These are phyloP conservation scores for Drosophila azteca DNA, from an alignment of 1,140 invertebrate species.

Conservation along the genomic window DNA sequence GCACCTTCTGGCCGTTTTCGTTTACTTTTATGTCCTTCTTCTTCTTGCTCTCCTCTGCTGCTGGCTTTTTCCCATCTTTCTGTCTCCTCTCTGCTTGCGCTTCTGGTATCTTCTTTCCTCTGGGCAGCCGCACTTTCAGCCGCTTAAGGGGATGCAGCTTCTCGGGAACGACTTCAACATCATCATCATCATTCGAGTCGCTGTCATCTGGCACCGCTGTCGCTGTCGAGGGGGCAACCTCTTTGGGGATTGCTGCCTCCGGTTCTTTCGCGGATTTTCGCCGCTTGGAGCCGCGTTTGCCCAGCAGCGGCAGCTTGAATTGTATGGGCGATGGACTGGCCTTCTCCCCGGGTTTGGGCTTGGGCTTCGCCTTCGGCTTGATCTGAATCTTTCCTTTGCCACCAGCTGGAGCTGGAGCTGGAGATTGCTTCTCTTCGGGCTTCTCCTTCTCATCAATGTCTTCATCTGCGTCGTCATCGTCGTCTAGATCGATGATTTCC, in stretches of 20 bases:
- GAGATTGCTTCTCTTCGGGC: neutral
- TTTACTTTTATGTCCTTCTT: neutral
- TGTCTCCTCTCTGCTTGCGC: neutral
- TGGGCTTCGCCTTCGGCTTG: slow-evolving; percentile 25
- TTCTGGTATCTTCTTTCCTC: slow-evolving; percentile 13
- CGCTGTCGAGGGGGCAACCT: slow-evolving; percentile 10
- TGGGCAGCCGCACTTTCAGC: slow-evolving; percentile 6
- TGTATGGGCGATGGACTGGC: slow-evolving; percentile 39
- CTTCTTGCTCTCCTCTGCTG: neutral
- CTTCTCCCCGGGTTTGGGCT: slow-evolving; percentile 6
- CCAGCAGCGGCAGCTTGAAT: slow-evolving; percentile 72
- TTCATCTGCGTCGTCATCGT: slow-evolving; percentile 29
- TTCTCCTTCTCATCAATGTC: neutral
- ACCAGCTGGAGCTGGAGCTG: neutral
- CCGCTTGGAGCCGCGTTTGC: slow-evolving; percentile 62
- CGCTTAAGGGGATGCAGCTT: slow-evolving; percentile 67
- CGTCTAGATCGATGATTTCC: slow-evolving; percentile 51
- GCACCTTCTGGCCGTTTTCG: no score
- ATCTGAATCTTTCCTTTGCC: neutral
- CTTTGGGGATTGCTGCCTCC: neutral
- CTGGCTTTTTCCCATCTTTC: neutral
- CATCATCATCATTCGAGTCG: slow-evolving; percentile 32
- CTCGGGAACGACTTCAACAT: slow-evolving; percentile 52
- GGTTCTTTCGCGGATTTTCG: slow-evolving; percentile 54
- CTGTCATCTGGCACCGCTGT: slow-evolving; percentile 40